Base-by-base conservation (phyloP, 2,113 vertebrate genomes). In the Barbus barbus region DNA sequence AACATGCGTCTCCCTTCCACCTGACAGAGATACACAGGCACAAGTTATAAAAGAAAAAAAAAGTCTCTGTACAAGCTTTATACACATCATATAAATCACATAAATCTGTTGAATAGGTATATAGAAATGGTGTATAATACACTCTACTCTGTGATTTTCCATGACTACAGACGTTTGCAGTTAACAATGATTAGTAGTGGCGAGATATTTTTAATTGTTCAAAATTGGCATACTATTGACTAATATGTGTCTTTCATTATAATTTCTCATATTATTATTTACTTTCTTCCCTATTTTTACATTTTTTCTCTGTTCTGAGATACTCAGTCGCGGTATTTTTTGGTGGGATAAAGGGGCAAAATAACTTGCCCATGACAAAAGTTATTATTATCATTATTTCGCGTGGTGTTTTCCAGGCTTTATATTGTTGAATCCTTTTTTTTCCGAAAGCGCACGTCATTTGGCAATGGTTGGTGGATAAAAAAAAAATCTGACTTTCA, bases 1-100 rank as follows among this genome's bases (percentile, higher is more conserved):
- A 90, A 96, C 97, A 96, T 96, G 96, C 97, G 95, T 94, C 93
- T 92, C 95, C 95, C 95, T 95, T 94, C 95, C 90, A 92, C 94
- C 93, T 95, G 95, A 96, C 96, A 96, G 95, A 94, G 93, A 94
- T 93, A 95, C 87, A 96, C 95, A 97, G 97, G 96, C 97, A 98
- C 96, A 95, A 96, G 95, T 96, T 95, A 94, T 86, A 94, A 96
- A 96, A 95, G 92, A 81, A 89, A 87, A 94, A 38, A 0, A 93
- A 93, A 95, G 91, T 94, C 89, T 94, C 94, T 93, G 94, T 95
- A 96, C 96, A 93, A 88, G 91, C 95, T 96, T 96, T 96, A 89
- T 92, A 94, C 94, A 89, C 94, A 89, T 94, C 94, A 92, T 95
- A 94, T 91, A 96, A 93, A 94, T 89, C 93, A 92, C 93, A 95